A percentile compares a stretch with the other conserved stretches of the same genome.
These are phyloP conservation scores for Eristalis intricaria DNA, from an alignment of 2,888 invertebrate species.

Conservation along the genomic window DNA sequence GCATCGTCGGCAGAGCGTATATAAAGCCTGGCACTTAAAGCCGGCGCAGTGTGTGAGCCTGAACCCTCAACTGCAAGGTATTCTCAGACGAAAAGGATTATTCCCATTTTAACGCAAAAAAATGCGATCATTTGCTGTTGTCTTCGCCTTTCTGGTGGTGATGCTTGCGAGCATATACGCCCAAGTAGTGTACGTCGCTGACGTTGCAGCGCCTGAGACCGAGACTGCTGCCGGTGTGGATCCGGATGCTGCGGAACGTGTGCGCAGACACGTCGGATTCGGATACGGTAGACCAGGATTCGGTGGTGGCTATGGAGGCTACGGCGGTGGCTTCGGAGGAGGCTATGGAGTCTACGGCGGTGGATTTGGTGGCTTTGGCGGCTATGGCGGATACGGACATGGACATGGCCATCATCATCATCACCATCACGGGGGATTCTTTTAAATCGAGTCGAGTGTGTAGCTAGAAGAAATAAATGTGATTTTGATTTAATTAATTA, in stretches of 20 bases:
- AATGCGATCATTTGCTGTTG: conserved; percentile 33
- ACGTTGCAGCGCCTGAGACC: conserved; percentile 5
- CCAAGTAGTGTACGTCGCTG: not conserved
- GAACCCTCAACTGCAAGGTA: not conserved
- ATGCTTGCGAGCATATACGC: conserved; percentile 34
- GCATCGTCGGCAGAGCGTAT: not conserved
- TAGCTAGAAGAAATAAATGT: not conserved
- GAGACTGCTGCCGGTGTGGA: not conserved
- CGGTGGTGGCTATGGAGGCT: conserved; percentile 36
- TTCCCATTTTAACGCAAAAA: not conserved
- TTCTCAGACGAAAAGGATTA: not conserved
- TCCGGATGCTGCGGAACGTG: conserved; percentile 30
- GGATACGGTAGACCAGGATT: conserved; percentile 35
- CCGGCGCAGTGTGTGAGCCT: not conserved
- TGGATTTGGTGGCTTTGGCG: not conserved
- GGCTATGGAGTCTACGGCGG: conserved; percentile 16
- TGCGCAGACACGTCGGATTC: conserved; percentile 36
- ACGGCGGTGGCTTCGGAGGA: conserved; percentile 26
- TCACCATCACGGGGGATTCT: not conserved
- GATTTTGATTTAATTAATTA: not conserved
- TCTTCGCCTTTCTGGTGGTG: conserved; percentile 10
- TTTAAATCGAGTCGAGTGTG: not conserved
- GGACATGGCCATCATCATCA: not conserved
- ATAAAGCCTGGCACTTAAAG: not conserved
- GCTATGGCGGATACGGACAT: conserved; percentile 6